These are phyloP conservation scores for Climacteris rufus DNA, from an alignment of 2,113 vertebrate species.

Conservation along the genomic window DNA sequence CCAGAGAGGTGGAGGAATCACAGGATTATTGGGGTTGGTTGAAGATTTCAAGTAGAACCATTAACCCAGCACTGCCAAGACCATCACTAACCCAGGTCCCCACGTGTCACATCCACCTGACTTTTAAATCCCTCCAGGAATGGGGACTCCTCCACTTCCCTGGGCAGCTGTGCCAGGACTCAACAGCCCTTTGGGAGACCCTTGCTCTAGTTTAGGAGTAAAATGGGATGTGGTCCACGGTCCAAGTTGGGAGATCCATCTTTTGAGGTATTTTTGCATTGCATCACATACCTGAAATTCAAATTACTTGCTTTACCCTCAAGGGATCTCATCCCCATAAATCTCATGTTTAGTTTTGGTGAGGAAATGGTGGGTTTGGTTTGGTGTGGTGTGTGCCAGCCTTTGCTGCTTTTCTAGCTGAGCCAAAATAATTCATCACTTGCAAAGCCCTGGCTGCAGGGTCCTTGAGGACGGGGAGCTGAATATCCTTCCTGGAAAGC, in stretches of 20 bases:
- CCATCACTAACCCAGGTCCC: neutral
- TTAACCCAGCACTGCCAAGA: neutral
- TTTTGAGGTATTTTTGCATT: neutral
- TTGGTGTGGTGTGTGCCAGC: neutral
- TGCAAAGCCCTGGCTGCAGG: neutral
- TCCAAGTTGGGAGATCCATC: neutral
- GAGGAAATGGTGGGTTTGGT: neutral
- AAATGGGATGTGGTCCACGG: neutral
- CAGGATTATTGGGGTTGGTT: neutral
- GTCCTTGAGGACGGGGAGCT: neutral
- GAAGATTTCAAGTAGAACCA: neutral
- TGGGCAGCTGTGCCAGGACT: neutral
- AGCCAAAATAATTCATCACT: neutral
- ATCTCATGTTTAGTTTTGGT: neutral
- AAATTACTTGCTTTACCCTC: neutral
- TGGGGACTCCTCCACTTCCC: neutral
- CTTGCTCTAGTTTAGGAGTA: neutral
- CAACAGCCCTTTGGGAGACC: neutral
- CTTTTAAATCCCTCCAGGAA: neutral
- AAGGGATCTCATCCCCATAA: rapidly evolving
- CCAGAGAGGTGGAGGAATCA: neutral
- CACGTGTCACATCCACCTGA: neutral
- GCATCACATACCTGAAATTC: neutral
- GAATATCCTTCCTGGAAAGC: neutral
- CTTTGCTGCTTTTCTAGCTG: neutral